A percentile compares a stretch with the other conserved stretches of the same genome.
Conservation (phyloP, 1,140 invertebrate genomes). For the Macrosteles quadrilineatus region DNA sequence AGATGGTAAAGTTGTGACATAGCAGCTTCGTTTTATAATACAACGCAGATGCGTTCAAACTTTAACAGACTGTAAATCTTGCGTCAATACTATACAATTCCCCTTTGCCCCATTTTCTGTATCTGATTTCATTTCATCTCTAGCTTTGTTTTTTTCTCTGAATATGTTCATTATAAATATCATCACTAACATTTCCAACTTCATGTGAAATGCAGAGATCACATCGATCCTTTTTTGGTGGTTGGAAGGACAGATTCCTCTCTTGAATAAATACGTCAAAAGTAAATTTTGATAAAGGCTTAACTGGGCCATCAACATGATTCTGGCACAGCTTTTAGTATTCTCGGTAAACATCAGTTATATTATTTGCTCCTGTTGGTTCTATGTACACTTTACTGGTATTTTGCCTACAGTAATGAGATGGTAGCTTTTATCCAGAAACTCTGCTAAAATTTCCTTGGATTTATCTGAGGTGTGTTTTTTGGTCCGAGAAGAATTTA, state of each 20-base stretch:
- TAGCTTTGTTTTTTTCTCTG: constrained; percentile 37
- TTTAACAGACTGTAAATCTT: constrained; percentile 51
- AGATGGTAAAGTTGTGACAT: constrained; percentile 53
- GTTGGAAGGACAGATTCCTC: constrained; percentile 37
- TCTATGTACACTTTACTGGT: constrained; percentile 24
- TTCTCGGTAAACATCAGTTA: background rate
- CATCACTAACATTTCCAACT: constrained; percentile 34
- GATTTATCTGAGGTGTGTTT: background rate
- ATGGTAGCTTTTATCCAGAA: constrained; percentile 21
- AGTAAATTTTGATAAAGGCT: background rate
- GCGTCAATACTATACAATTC: constrained; percentile 41
- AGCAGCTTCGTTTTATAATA: constrained; percentile 53
- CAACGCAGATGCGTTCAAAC: constrained; percentile 47
- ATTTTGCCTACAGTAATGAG: constrained; percentile 16
- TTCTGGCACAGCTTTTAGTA: background rate
- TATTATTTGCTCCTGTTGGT: background rate
- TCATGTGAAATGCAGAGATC: constrained; percentile 40
- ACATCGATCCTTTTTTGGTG: constrained; percentile 42
- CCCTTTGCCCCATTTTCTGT: constrained; percentile 38
- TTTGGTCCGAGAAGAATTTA: background rate
- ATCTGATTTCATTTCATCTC: constrained; percentile 41
- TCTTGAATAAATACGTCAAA: constrained; percentile 27
- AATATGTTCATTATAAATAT: constrained; percentile 40
- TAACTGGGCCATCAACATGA: background rate
- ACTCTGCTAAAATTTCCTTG: background rate